These are phyloP conservation scores for Cataglyphis livida DNA, from an alignment of 2,888 invertebrate genomes.

Conservation along the genomic window DNA sequence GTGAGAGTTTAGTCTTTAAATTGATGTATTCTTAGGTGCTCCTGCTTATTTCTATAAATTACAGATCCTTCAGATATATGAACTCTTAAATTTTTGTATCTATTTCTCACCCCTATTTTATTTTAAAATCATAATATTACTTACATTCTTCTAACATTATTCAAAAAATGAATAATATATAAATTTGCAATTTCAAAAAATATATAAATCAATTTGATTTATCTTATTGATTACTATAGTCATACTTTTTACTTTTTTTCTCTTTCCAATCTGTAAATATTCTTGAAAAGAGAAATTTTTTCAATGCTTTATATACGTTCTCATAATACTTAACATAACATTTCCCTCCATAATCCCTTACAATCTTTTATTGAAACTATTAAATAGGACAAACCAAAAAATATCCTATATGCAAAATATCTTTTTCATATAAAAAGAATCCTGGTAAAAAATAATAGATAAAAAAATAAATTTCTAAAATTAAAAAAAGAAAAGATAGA, in stretches of 20 bases:
- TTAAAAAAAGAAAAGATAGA: background rate
- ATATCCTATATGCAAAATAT: background rate
- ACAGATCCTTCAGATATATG: background rate
- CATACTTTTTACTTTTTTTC: background rate
- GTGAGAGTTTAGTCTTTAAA: background rate
- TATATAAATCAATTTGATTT: background rate
- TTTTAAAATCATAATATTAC: background rate
- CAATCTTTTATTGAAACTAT: background rate
- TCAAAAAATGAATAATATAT: background rate
- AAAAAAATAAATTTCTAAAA: background rate
- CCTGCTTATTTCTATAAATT: conserved; percentile 1
- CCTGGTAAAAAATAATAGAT: background rate
- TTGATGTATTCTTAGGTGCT: background rate
- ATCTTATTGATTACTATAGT: background rate
- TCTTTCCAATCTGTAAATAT: background rate
- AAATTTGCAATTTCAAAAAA: conserved; percentile 14
- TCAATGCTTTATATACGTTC: conserved; percentile 7
- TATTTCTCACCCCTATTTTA: background rate
- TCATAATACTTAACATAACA: background rate
- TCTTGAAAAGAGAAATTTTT: conserved; percentile 15
- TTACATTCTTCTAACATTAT: background rate
- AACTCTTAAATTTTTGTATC: background rate
- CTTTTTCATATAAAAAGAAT: background rate
- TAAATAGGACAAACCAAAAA: background rate
- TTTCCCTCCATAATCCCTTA: background rate